Conservation (phyloP, 2,113 vertebrate species). For the Cochlearius cochlearius region DNA sequence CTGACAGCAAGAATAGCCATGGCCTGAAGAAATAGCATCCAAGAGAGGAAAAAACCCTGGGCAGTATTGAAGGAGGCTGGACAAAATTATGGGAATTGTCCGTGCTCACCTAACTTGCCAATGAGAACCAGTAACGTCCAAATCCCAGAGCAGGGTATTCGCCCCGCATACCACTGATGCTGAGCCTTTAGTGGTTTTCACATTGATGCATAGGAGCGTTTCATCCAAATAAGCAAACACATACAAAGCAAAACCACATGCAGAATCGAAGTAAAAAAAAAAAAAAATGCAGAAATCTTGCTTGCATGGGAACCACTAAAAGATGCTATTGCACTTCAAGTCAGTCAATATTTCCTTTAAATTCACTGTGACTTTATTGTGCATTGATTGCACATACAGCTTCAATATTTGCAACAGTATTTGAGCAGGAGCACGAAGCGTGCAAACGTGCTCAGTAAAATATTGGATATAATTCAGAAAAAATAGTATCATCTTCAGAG, state of each 20-base stretch:
- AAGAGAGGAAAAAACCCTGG: background rate
- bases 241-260: background rate
- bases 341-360: background rate
- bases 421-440: rapidly evolving
- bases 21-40: background rate
- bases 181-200: background rate
- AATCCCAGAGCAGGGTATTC: background rate
- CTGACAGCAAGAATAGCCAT: background rate
- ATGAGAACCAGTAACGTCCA: background rate
- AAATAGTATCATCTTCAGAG: rapidly evolving
- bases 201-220: background rate
- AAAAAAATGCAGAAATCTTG: background rate
- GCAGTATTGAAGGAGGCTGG: background rate
- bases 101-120: background rate
- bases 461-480: background rate
- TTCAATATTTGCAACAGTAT: background rate
- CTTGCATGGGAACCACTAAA: background rate
- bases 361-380: background rate
- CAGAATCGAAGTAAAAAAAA: too few relatives aligned
- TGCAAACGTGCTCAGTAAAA: background rate
- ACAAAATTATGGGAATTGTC: background rate
- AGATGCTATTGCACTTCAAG: background rate
- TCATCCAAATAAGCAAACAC: background rate
- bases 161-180: too few relatives aligned
- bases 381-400: background rate